Conservation (phyloP, 2,797 vertebrate species). For the Synanceia verrucosa region DNA sequence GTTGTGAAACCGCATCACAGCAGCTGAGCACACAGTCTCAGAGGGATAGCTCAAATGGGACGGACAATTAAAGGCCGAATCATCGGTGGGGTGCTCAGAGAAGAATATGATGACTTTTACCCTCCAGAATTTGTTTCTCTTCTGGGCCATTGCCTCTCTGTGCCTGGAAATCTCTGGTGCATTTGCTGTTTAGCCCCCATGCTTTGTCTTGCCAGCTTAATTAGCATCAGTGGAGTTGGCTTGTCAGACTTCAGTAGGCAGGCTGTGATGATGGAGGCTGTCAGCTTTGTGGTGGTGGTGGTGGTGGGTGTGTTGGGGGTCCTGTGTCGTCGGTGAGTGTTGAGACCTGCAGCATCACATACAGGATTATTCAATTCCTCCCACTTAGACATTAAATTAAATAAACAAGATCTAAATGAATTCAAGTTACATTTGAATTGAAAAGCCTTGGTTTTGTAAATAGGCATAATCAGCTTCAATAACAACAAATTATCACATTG, state of each 20-base stretch:
- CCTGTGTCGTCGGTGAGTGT: slow-evolving; percentile 1
- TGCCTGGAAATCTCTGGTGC: slow-evolving; percentile 22
- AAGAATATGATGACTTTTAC: slow-evolving; percentile 6
- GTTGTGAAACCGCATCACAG: slow-evolving; percentile 33
- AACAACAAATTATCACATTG: background rate
- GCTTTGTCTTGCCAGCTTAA: slow-evolving; percentile 58
- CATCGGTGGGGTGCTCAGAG: background rate
- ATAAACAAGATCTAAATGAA: background rate
- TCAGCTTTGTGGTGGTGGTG: background rate
- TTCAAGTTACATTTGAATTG: background rate
- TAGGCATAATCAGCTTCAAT: background rate
- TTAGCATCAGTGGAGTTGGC: slow-evolving; percentile 53
- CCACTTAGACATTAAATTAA: background rate
- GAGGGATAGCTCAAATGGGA: slow-evolving; percentile 16
- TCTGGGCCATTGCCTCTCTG: slow-evolving; percentile 5
- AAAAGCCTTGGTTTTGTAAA: slow-evolving; percentile 3
- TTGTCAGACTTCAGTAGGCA: slow-evolving; percentile 57
- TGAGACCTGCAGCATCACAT: slow-evolving; percentile 13
- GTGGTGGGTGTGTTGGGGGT: background rate
- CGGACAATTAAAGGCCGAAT: slow-evolving; percentile 40
- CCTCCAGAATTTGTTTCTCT: slow-evolving; percentile 1
- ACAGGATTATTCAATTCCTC: slow-evolving; percentile 6
- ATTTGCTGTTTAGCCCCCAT: slow-evolving; percentile 37
- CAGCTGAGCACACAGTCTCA: slow-evolving; percentile 16
- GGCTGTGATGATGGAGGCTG: slow-evolving; percentile 46